These are phyloP conservation scores for Enteromius paludinosus DNA, from an alignment of 2,797 vertebrate genomes.

Conservation along the genomic window DNA sequence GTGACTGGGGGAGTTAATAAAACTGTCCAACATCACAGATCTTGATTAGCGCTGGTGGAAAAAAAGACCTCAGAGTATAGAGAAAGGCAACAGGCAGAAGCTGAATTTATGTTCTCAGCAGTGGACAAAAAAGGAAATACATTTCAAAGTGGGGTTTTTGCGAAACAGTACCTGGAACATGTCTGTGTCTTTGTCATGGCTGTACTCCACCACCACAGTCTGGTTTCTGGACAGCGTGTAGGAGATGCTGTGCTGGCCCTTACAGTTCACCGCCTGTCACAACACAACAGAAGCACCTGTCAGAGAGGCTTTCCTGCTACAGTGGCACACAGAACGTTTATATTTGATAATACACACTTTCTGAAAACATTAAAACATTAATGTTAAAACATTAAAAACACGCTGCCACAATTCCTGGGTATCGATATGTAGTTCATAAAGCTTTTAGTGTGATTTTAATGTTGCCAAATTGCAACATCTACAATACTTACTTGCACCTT, in stretches of 20 bases:
- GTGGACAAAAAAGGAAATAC: not conserved
- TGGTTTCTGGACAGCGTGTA: slow-evolving; percentile 96
- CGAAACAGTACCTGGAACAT: slow-evolving; percentile 94
- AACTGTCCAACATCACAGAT: slow-evolving; percentile 42
- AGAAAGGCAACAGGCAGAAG: not conserved
- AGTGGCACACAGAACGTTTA: not conserved
- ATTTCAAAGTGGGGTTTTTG: not conserved
- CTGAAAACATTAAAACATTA: slow-evolving; percentile 2
- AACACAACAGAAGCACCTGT: slow-evolving; percentile 46
- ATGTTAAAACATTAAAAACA: too few relatives aligned
- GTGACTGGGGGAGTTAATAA: slow-evolving; percentile 34
- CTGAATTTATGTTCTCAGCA: not conserved
- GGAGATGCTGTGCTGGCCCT: slow-evolving; percentile 97
- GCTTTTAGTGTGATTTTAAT: not conserved
- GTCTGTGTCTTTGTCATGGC: slow-evolving; percentile 95
- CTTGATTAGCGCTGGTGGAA: slow-evolving; percentile 51
- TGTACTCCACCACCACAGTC: slow-evolving; percentile 97
- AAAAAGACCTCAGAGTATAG: slow-evolving; percentile 7
- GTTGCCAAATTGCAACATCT: not conserved
- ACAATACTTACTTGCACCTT: not conserved
- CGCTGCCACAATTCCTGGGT: not conserved
- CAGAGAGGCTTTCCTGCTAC: not conserved
- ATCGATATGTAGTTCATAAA: not conserved
- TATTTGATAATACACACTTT: not conserved
- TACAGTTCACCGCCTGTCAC: slow-evolving; percentile 92